Percentiles rank a stretch among this genome's conserved stretches.
Evolutionary conservation across 1,140 invertebrate species (phyloP).

Genomic region (Bombus vancouverensis): DNA sequence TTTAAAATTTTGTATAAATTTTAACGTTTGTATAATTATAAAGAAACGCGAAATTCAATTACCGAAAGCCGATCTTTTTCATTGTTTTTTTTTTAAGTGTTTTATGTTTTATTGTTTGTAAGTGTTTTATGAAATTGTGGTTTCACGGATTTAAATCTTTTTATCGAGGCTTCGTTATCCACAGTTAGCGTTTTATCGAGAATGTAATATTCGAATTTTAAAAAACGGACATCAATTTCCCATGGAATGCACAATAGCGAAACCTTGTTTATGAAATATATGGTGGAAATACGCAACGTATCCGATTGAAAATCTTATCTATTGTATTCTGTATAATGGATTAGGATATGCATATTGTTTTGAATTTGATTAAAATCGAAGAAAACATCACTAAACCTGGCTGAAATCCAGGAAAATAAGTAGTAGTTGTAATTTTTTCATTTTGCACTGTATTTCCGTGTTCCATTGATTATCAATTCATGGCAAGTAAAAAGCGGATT

Average conservation of each 20-base stretch:
- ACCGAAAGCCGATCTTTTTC: not conserved
- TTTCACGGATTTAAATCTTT: not conserved
- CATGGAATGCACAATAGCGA: not conserved
- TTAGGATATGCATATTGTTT: not conserved
- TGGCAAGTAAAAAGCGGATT: not conserved
- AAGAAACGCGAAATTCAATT: not conserved
- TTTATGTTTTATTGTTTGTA: no score
- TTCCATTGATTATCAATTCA: no score
- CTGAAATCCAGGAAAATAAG: not conserved
- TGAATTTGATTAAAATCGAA: not conserved
- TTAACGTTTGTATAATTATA: not conserved
- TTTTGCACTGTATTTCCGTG: not conserved
- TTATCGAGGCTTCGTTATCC: not conserved
- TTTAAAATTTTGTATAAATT: not conserved
- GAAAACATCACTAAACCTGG: no score
- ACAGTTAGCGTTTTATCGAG: not conserved
- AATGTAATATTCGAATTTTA: not conserved
- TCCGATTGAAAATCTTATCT: not conserved
- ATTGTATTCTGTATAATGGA: not conserved
- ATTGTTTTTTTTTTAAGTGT: not conserved
- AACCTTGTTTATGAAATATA: not conserved
- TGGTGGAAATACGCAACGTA: not conserved
- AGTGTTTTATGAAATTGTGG: not conserved
- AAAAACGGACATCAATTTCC: not conserved
- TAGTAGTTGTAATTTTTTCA: not conserved